These are phyloP conservation scores for Laupala kohalensis DNA, from an alignment of 1,140 invertebrate species.

Conservation along the genomic window DNA sequence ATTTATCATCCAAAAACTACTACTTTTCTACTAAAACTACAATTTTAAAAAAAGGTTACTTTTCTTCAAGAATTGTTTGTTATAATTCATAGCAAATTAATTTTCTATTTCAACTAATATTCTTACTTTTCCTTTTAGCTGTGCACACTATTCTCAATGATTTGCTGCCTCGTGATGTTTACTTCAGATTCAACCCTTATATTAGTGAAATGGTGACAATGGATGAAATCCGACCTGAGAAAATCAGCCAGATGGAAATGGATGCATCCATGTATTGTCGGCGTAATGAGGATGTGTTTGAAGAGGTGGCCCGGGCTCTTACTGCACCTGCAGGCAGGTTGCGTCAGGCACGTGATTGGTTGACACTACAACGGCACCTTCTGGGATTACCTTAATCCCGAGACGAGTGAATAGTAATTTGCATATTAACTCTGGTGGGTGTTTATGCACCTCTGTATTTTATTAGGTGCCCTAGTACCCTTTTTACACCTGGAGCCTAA, in stretches of 20 bases:
- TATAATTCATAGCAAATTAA: not conserved
- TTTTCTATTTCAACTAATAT: not conserved
- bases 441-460: too few relatives aligned
- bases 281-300: slow-evolving; percentile 62
- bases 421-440: too few relatives aligned
- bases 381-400: too few relatives aligned
- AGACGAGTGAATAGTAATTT: too few relatives aligned
- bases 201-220: slow-evolving; percentile 67
- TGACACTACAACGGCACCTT: not conserved
- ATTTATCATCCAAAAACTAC: too few relatives aligned
- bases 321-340: slow-evolving; percentile 27
- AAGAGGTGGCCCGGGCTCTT: slow-evolving; percentile 36
- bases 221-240: slow-evolving; percentile 65
- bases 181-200: slow-evolving; percentile 86
- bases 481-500: too few relatives aligned
- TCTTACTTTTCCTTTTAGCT: slow-evolving; percentile 29
- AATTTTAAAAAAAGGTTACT: too few relatives aligned
- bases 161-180: slow-evolving; percentile 59
- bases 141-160: slow-evolving; percentile 73
- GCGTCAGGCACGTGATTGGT: slow-evolving; percentile 35
- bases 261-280: slow-evolving; percentile 63
- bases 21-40: too few relatives aligned
- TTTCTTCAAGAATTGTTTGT: too few relatives aligned
- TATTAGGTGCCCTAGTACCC: too few relatives aligned
- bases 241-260: slow-evolving; percentile 42